Conservation (phyloP, 2,888 invertebrate genomes). For the Leucozona laternaria region DNA sequence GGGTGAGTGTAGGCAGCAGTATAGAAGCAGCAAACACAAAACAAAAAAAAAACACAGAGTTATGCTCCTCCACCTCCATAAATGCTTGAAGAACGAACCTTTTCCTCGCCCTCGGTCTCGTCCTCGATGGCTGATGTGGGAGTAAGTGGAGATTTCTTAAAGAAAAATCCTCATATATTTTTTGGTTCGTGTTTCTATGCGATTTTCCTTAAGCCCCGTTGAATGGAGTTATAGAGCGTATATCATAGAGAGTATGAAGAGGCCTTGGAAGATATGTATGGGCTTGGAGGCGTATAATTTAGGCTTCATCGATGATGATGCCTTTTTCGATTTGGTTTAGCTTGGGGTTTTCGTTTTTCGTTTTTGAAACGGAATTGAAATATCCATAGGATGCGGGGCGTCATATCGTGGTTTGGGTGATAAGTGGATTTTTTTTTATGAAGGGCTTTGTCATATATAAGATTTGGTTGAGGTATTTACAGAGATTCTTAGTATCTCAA, state of each 20-base stretch:
- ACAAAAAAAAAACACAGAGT: constrained; percentile 16
- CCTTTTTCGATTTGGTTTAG: constrained; percentile 57
- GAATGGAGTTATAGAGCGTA: constrained; percentile 21
- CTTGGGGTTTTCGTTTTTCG: not conserved
- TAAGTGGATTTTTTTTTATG: constrained; percentile 13
- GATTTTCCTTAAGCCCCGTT: constrained; percentile 45
- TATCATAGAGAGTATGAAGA: not conserved
- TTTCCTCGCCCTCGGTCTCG: constrained; percentile 33
- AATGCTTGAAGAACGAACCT: constrained; percentile 46
- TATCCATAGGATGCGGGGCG: constrained; percentile 30
- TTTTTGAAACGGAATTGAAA: not conserved
- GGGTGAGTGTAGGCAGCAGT: constrained; percentile 37
- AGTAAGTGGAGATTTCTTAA: constrained; percentile 7
- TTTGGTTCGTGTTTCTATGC: constrained; percentile 28
- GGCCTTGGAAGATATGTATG: constrained; percentile 11
- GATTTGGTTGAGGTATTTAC: not conserved
- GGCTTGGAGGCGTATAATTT: constrained; percentile 47
- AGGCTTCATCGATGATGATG: constrained; percentile 55
- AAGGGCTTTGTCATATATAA: not conserved
- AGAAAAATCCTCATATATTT: constrained; percentile 24
- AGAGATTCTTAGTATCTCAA: too few species aligned
- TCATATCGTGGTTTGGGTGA: constrained; percentile 33
- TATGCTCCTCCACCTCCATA: constrained; percentile 22
- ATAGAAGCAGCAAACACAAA: not conserved
- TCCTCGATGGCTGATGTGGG: not conserved